Conservation (phyloP, 2,113 vertebrate genomes). For the Condylura cristata region DNA sequence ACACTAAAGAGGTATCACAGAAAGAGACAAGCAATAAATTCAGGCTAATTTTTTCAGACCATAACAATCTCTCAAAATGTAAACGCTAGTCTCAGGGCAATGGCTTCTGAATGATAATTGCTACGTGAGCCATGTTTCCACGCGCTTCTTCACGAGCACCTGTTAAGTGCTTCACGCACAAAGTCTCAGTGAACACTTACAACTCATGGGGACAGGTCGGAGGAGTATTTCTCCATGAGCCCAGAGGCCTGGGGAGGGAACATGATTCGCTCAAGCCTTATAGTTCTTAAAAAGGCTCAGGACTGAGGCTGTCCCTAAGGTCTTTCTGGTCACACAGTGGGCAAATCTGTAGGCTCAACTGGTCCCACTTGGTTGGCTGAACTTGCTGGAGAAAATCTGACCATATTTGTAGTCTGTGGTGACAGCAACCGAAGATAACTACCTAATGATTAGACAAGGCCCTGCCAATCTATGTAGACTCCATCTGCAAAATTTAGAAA, state of each 20-base stretch:
- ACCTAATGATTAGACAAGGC: neutral
- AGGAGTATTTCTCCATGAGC: neutral
- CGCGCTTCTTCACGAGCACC: neutral
- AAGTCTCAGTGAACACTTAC: slow-evolving; percentile 45
- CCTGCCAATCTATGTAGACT: neutral
- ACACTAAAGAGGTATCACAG: neutral
- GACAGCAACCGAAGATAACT: neutral
- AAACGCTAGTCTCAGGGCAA: neutral
- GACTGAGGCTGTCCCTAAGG: neutral
- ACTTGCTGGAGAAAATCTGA: slow-evolving; percentile 12
- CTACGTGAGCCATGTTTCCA: neutral
- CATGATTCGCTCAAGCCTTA: neutral
- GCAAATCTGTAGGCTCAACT: neutral
- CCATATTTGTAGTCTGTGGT: neutral
- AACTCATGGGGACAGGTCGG: neutral
- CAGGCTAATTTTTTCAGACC: neutral
- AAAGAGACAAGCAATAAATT: slow-evolving; percentile 6
- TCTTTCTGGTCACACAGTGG: neutral
- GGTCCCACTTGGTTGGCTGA: neutral
- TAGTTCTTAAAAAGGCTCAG: neutral
- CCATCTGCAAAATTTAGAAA: neutral
- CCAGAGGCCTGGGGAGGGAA: neutral
- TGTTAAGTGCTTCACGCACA: neutral
- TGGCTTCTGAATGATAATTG: neutral
- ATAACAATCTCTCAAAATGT: neutral